phyloP scores from a whole-genome alignment of 1,140 invertebrate species.

The Drosophila tani region DNA sequence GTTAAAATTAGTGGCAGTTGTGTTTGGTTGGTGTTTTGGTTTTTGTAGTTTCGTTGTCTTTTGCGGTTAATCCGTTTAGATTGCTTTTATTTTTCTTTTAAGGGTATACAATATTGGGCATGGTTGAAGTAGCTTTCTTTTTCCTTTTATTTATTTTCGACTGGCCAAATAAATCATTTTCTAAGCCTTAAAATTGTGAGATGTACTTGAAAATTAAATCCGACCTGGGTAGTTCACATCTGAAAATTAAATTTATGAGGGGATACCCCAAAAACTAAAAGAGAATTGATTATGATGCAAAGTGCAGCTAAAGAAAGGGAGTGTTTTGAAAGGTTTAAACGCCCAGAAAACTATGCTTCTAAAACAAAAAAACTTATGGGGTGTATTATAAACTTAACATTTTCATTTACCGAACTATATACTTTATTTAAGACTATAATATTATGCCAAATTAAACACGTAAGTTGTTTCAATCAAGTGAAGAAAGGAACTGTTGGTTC shows the following conservation, averaged over 20 bases:
- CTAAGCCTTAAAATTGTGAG: slow-evolving; percentile 60
- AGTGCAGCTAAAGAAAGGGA: background rate
- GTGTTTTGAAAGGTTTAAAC: background rate
- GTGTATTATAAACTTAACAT: too few relatives aligned
- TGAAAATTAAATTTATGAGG: slow-evolving; percentile 15
- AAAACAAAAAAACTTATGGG: too few relatives aligned
- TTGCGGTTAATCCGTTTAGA: slow-evolving; percentile 67
- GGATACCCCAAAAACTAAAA: background rate
- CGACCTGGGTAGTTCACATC: background rate
- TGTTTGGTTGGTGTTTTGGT: slow-evolving; percentile 44
- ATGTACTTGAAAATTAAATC: slow-evolving; percentile 57
- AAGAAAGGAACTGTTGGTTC: background rate
- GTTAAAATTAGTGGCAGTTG: slow-evolving; percentile 69
- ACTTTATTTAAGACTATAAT: too few relatives aligned
- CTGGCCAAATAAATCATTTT: slow-evolving; percentile 62
- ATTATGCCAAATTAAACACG: too few relatives aligned
- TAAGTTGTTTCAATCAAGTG: background rate
- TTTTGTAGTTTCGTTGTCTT: slow-evolving; percentile 45
- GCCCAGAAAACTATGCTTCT: background rate
- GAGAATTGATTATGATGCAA: background rate
- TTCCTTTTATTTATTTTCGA: background rate
- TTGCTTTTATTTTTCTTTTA: slow-evolving; percentile 26
- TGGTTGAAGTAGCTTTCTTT: too few relatives aligned
- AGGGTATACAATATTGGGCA: background rate
- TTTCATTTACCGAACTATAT: too few relatives aligned